A percentile compares a stretch with the other conserved stretches of the same genome.
Conservation (phyloP, 1,140 invertebrate genomes). For the Heterodera carotae region DNA sequence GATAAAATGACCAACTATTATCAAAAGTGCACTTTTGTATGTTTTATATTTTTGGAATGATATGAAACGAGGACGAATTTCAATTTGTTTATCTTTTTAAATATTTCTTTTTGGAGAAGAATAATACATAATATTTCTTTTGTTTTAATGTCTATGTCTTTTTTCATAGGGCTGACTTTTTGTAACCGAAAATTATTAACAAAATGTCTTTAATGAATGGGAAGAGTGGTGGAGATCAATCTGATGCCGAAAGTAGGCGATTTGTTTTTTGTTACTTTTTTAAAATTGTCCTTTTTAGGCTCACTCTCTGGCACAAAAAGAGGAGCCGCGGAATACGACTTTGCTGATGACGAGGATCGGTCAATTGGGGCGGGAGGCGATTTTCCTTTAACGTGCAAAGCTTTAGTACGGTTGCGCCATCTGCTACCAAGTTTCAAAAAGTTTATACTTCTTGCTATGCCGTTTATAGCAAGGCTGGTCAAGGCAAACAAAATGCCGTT, state of each 20-base stretch:
- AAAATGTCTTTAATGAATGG: background rate
- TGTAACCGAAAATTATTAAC: background rate
- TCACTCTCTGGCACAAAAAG: background rate
- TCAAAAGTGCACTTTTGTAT: too few relatives aligned
- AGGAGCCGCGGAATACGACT: background rate
- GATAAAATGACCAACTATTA: too few relatives aligned
- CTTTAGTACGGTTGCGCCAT: slow-evolving; percentile 7
- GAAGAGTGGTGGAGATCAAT: background rate
- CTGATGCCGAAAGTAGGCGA: background rate
- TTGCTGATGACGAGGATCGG: background rate
- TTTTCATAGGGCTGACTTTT: background rate
- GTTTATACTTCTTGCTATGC: slow-evolving; percentile 19
- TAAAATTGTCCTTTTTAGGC: background rate
- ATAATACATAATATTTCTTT: too few relatives aligned
- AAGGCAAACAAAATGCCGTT: background rate
- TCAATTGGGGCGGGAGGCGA: background rate
- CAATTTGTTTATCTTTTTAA: background rate
- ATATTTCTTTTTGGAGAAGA: too few relatives aligned
- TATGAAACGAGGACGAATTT: too few relatives aligned
- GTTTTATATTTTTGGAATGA: too few relatives aligned
- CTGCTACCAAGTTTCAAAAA: slow-evolving; percentile 13
- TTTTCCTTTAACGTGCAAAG: background rate
- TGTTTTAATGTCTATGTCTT: background rate
- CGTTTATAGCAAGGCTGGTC: slow-evolving; percentile 8
- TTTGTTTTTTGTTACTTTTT: background rate